A percentile compares a stretch with the other conserved stretches of the same genome.
Conservation (phyloP, 2,797 vertebrate species). For the Muraenolepis orangiensis region DNA sequence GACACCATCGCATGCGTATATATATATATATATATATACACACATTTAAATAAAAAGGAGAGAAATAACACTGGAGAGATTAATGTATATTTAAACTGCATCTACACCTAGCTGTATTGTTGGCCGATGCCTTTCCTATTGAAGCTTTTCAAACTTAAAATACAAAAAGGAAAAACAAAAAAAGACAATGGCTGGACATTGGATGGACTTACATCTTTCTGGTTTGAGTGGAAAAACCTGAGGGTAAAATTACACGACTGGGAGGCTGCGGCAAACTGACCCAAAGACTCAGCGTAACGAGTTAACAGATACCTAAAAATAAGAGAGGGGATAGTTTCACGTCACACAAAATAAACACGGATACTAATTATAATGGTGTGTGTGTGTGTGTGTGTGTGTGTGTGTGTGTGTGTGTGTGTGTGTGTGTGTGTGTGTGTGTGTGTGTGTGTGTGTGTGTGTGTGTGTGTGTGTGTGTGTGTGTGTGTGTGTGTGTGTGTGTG, state of each 20-base stretch:
- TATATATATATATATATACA: no score
- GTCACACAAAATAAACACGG: neutral
- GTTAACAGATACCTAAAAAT: slow-evolving; percentile 87
- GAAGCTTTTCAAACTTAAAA: neutral
- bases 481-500: neutral
- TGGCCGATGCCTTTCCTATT: neutral
- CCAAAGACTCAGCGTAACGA: slow-evolving; percentile 87
- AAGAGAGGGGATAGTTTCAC: neutral
- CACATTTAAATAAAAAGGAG: no score
- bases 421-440: neutral
- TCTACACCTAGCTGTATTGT: neutral
- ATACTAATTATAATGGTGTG: neutral
- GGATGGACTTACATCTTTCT: slow-evolving; percentile 95
- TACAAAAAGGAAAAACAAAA: neutral
- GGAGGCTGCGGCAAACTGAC: slow-evolving; percentile 93
- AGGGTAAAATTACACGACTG: slow-evolving; percentile 98
- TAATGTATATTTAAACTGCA: neutral
- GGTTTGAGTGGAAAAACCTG: slow-evolving; percentile 99
- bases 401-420: fast-evolving
- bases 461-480: neutral
- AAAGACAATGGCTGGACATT: neutral
- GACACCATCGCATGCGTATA: neutral
- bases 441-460: neutral
- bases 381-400: neutral
- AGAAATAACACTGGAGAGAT: neutral